Base-by-base conservation (phyloP, 2,113 vertebrate genomes). In the Ptilorrhoa leucosticta region DNA sequence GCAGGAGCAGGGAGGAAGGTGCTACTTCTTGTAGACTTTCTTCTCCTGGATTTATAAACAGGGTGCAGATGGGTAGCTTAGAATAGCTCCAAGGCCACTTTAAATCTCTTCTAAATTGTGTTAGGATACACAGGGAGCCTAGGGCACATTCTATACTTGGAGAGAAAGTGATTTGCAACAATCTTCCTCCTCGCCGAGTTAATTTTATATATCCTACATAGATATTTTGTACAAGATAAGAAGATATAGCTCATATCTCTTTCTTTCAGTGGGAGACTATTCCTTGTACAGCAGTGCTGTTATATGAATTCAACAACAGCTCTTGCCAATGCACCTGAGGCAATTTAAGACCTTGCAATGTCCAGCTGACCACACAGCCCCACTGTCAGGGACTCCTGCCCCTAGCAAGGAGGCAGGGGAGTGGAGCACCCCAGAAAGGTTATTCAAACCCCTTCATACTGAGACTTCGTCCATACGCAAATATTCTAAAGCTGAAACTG, bases 401-500 rank as follows among this genome's bases (percentile, higher is more conserved):
- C 18, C 45, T 44, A 26, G 31, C 50, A 73, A 35, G 19, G 33
- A 73, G 35, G 27, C 47, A 87, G 16, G 13, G 35, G 19, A 54
- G 7, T 58, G 40, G 61, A 84, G 51, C 44, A 75, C 28, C 11
- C 35, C 44, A 75, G 44, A 7, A 50, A 33, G 39, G 10, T 35
- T 60, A 37, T 51, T 82, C 48, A 60, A 68, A 47, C 17, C 19
- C 26, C 31, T 79, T 76, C 48, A 18, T 13, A 35, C 8, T 30
- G 33, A 51, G 24, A 31, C 60, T 85, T 96, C 24, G 76, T 79
- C 56, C 31, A 42, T 72, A 90, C 80, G 73, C 87, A 94, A 91
- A 91, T 87, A 71, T 94, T 94, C 82, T 90, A 60, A 83, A 76
- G 22, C 63, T 61, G 33, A 64, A 91, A 35, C 37, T 15, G 19